Conservation (phyloP, 2,797 vertebrate genomes). For the Hephaestus fuliginosus region DNA sequence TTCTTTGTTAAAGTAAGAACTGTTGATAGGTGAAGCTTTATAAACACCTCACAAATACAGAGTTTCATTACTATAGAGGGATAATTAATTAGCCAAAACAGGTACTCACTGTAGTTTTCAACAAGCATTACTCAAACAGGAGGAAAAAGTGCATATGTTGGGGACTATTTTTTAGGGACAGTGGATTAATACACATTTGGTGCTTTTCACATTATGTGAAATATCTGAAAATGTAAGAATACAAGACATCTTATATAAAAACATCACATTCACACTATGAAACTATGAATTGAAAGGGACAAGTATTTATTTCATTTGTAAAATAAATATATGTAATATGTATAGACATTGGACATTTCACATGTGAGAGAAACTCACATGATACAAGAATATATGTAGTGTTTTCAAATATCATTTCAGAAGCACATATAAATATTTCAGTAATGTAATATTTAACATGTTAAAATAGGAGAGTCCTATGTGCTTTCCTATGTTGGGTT, state of each 20-base stretch:
- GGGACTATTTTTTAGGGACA: no score
- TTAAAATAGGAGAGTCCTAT: background rate
- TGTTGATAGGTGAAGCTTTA: background rate
- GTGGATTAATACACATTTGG: background rate
- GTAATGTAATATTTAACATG: background rate
- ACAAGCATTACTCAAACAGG: no score
- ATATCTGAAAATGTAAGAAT: background rate
- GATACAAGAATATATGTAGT: background rate
- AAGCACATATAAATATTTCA: background rate
- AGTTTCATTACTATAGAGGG: background rate
- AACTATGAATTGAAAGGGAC: background rate
- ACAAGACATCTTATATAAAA: background rate
- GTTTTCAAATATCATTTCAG: background rate
- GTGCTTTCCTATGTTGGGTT: accelerated
- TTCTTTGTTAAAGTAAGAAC: background rate
- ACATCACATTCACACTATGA: background rate
- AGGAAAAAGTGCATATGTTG: no score
- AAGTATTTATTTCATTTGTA: no score
- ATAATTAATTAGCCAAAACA: no score
- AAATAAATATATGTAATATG: no score
- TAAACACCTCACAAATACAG: background rate
- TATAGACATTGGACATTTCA: background rate
- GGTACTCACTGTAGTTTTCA: no score
- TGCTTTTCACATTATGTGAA: background rate
- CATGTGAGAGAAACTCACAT: accelerated